These are phyloP conservation scores for Streptopelia turtur DNA, from an alignment of 2,797 vertebrate species.

Conservation along the genomic window DNA sequence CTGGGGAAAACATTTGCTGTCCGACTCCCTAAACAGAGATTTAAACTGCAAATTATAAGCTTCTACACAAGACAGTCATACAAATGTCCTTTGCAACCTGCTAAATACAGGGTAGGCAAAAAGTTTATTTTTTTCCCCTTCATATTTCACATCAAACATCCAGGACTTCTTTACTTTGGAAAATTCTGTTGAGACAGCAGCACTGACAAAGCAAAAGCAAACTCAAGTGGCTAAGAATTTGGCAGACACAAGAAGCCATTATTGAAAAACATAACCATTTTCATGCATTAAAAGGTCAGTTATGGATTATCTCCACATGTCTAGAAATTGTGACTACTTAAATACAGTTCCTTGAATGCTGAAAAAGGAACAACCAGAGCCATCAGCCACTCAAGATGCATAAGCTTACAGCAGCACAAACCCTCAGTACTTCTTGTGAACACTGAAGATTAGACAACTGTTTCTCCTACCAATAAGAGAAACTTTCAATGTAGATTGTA, in stretches of 20 bases:
- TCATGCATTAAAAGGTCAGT: background rate
- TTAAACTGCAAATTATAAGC: background rate
- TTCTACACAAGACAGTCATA: background rate
- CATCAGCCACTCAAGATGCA: background rate
- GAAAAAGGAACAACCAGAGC: background rate
- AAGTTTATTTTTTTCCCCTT: background rate
- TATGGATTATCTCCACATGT: background rate
- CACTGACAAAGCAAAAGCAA: background rate
- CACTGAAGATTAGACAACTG: background rate
- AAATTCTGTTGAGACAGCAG: background rate
- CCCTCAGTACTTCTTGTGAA: background rate
- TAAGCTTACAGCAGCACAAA: background rate
- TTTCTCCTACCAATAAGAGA: background rate
- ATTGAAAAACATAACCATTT: background rate
- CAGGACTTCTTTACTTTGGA: background rate
- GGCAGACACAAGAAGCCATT: background rate
- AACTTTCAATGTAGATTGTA: background rate
- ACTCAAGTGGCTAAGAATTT: background rate
- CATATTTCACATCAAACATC: background rate
- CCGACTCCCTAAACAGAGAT: background rate
- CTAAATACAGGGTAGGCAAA: background rate
- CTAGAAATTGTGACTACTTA: background rate
- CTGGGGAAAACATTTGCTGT: background rate
- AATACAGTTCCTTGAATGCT: background rate
- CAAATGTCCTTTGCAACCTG: background rate